Percentiles rank a stretch among this genome's conserved stretches.
These are phyloP conservation scores for Dicaeum eximium DNA, from an alignment of 2,113 vertebrate species.

Conservation along the genomic window DNA sequence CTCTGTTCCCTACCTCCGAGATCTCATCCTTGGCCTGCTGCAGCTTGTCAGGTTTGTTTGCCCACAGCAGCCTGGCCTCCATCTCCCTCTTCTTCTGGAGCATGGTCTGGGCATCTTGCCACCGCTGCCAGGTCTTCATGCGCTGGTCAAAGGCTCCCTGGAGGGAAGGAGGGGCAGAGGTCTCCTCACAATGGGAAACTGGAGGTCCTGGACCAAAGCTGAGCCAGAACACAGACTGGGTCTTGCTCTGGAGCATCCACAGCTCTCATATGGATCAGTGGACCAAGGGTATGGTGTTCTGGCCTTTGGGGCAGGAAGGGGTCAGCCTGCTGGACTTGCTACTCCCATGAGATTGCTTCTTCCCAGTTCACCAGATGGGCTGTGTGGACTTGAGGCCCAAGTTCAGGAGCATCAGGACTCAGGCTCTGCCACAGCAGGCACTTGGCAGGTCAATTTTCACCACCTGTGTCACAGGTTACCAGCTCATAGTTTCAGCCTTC, in stretches of 20 bases:
- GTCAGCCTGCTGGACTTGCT: neutral
- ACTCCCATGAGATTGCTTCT: neutral
- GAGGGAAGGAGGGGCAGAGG: neutral
- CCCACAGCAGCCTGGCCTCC: constrained; percentile 93
- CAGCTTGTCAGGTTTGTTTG: constrained; percentile 96
- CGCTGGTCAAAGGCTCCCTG: constrained; percentile 96
- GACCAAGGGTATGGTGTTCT: neutral
- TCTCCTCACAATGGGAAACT: neutral
- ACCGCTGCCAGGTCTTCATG: constrained; percentile 96
- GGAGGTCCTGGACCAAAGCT: neutral
- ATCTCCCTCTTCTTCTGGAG: constrained; percentile 95
- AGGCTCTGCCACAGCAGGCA: neutral
- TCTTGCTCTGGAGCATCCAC: neutral
- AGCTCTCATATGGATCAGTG: neutral
- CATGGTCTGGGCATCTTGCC: constrained; percentile 90
- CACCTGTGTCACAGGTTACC: neutral
- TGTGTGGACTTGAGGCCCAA: neutral
- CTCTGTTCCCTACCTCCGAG: constrained; percentile 75
- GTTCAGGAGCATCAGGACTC: neutral
- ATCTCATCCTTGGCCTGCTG: constrained; percentile 98
- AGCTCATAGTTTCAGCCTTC: neutral
- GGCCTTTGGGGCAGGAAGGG: neutral
- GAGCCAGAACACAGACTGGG: neutral
- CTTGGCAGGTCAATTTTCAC: neutral
- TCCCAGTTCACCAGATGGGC: neutral